These are phyloP conservation scores for Zaprionus camerounensis DNA, from an alignment of 1,140 invertebrate species.

Conservation along the genomic window DNA sequence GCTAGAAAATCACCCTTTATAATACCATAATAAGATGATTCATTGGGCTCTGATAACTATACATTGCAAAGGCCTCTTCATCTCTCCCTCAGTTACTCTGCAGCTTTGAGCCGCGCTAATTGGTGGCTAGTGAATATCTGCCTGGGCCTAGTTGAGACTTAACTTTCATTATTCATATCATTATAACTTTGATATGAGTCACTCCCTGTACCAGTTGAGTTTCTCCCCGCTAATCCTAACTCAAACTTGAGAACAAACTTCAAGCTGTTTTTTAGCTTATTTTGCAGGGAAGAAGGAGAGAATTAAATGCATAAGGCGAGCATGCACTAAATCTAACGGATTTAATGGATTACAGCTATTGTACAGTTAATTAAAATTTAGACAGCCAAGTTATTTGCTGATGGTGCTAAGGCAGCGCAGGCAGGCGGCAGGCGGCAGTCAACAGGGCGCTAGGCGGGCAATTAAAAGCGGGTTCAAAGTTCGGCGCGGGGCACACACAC, in stretches of 20 bases:
- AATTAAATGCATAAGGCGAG: not conserved
- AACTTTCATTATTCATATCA: not conserved
- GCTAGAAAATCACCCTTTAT: too few relatives aligned
- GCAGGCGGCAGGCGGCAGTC: not conserved
- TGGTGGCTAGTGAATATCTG: not conserved
- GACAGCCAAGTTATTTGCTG: slow-evolving; percentile 1
- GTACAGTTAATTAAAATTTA: slow-evolving; percentile 8
- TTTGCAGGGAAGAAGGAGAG: too few relatives aligned
- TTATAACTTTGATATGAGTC: too few relatives aligned
- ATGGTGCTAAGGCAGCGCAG: not conserved
- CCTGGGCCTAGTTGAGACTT: not conserved
- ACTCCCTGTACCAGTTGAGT: too few relatives aligned
- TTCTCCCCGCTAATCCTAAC: not conserved
- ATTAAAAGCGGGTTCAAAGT: slow-evolving; percentile 67
- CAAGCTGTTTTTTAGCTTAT: not conserved
- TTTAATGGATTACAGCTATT: slow-evolving; percentile 4
- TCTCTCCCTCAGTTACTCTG: not conserved
- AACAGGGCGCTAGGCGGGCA: slow-evolving; percentile 30
- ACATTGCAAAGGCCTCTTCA: not conserved
- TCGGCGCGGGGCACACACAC: slow-evolving; percentile 21
- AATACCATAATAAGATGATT: too few relatives aligned
- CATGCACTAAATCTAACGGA: not conserved
- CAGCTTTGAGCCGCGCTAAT: not conserved
- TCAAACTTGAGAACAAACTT: not conserved
- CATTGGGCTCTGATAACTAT: too few relatives aligned